Percentiles rank a stretch among this genome's conserved stretches.
phyloP scores from a whole-genome alignment of 2,113 vertebrate genomes.

The Aviceda subcristata region DNA sequence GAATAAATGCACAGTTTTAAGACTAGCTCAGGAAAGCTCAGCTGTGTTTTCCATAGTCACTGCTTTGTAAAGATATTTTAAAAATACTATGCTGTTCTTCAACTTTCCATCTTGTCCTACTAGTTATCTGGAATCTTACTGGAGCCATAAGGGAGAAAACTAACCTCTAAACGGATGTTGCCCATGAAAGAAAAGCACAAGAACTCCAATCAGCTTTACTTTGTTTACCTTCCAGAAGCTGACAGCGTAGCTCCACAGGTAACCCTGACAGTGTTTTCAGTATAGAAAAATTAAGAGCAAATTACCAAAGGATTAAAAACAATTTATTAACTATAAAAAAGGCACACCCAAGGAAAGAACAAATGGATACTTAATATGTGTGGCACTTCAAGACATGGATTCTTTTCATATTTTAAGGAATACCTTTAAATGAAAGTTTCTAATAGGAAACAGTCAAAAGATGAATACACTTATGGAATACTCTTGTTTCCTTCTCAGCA shows the following conservation, averaged over 20 bases:
- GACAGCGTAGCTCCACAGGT: background rate
- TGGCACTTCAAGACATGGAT: background rate
- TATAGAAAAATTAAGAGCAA: background rate
- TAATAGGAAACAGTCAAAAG: background rate
- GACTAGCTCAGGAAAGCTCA: background rate
- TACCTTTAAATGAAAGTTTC: background rate
- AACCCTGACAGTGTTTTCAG: background rate
- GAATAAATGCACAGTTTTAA: background rate
- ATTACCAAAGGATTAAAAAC: background rate
- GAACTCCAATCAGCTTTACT: background rate
- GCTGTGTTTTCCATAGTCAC: rapidly evolving
- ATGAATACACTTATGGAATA: background rate
- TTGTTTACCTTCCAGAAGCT: background rate
- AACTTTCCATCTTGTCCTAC: background rate
- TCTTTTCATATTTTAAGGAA: background rate
- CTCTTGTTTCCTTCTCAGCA: background rate
- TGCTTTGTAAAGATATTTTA: background rate
- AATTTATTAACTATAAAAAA: background rate
- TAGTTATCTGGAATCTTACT: background rate
- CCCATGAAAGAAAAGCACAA: background rate
- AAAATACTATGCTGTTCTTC: background rate
- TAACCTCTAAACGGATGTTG: background rate
- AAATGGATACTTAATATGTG: background rate
- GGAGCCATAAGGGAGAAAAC: background rate
- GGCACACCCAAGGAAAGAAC: background rate